Conservation (phyloP, 2,797 vertebrate species). For the Gallirallus australis region DNA sequence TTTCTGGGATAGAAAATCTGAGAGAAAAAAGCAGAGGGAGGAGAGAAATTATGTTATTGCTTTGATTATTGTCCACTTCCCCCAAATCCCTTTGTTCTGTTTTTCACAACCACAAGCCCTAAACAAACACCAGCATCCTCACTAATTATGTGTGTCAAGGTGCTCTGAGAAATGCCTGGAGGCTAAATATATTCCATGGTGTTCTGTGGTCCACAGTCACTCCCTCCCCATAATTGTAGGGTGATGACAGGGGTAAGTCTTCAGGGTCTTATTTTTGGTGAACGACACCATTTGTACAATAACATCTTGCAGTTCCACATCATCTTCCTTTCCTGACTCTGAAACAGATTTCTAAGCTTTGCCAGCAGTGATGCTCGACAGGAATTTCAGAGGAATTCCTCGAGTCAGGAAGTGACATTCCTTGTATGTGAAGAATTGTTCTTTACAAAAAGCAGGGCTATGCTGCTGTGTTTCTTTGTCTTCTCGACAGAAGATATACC, state of each 20-base stretch:
- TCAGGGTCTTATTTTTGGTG: slow-evolving; percentile 52
- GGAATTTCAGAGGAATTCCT: background rate
- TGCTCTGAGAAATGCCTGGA: slow-evolving; percentile 34
- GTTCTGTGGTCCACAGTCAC: background rate
- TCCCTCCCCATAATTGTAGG: slow-evolving; percentile 51
- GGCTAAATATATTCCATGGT: slow-evolving; percentile 19
- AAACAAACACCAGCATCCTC: slow-evolving; percentile 21
- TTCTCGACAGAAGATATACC: background rate
- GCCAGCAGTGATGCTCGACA: background rate
- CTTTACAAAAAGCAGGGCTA: background rate
- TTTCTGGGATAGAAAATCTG: background rate
- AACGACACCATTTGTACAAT: background rate
- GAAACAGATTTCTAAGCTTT: slow-evolving; percentile 6
- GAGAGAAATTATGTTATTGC: background rate
- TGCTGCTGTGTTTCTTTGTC: background rate
- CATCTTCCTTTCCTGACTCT: background rate
- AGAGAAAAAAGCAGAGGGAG: background rate
- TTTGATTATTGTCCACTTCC: background rate
- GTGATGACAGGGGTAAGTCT: slow-evolving; percentile 5
- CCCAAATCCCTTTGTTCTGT: background rate
- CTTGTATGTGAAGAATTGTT: background rate
- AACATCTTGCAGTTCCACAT: background rate
- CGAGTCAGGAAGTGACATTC: background rate
- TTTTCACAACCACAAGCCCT: slow-evolving; percentile 28
- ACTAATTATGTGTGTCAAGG: slow-evolving; percentile 49